Evolutionary conservation across 1,140 invertebrate species (phyloP).

Genomic region (Odontomachus brunneus): DNA sequence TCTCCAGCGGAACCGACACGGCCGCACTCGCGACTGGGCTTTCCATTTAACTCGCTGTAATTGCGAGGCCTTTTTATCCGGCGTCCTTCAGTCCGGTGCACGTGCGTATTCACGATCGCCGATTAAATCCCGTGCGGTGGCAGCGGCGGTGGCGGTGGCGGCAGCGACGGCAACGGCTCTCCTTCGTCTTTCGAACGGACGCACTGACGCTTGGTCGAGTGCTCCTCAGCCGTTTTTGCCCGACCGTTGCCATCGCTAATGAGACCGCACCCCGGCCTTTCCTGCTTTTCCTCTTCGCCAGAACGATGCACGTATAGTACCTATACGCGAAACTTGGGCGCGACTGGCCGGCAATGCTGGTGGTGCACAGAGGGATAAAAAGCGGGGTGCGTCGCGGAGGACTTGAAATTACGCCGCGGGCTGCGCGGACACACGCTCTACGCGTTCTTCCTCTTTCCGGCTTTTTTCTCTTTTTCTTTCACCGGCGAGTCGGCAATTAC

Average conservation of each 20-base stretch:
- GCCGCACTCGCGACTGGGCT: constrained; percentile 1
- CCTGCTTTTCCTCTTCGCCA: constrained; percentile 20
- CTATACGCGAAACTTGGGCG: constrained; percentile 27
- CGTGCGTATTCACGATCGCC: constrained; percentile 52
- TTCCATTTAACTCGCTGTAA: constrained; percentile 45
- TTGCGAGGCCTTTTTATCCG: constrained; percentile 34
- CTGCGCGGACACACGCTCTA: constrained; percentile 48
- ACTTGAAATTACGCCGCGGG: constrained; percentile 56
- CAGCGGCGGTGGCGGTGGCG: background rate
- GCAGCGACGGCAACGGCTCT: background rate
- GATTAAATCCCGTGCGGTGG: constrained; percentile 41
- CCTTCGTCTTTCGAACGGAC: constrained; percentile 42
- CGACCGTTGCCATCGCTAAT: constrained; percentile 51
- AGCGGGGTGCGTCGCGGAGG: constrained; percentile 1
- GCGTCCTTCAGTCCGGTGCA: constrained; percentile 26
- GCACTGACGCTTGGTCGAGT: constrained; percentile 36
- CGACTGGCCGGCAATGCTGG: constrained; percentile 4
- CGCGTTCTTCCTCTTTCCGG: background rate
- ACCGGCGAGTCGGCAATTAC: constrained; percentile 42
- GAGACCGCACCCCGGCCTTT: constrained; percentile 47
- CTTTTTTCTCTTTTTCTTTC: constrained; percentile 13
- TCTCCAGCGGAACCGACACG: constrained; percentile 15
- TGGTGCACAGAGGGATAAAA: constrained; percentile 36
- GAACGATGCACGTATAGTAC: constrained; percentile 18
- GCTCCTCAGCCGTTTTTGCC: constrained; percentile 44